Percentiles rank a stretch among this genome's conserved stretches.
Conservation (phyloP, 2,797 vertebrate genomes). For the Gallinago stenura region DNA sequence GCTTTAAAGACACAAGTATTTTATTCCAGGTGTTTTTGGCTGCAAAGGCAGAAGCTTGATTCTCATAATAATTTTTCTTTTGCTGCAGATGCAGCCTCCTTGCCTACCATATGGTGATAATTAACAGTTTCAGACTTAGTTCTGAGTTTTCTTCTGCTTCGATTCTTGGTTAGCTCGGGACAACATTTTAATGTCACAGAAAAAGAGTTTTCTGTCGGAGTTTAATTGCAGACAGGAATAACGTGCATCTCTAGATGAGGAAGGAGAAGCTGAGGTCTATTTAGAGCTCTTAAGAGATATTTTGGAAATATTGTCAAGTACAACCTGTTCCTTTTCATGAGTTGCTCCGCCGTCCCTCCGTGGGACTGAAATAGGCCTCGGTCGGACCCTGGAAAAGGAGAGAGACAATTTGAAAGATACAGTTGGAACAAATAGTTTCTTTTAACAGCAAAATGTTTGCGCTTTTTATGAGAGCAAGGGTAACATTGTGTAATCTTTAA, state of each 20-base stretch:
- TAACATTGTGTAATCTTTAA: conserved; percentile 47
- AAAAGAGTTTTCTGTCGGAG: conserved; percentile 22
- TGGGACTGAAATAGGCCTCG: background rate
- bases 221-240: conserved; percentile 40
- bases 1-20: conserved; percentile 8
- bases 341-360: conserved; percentile 3
- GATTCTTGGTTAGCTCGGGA: conserved; percentile 21
- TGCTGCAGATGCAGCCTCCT: conserved; percentile 19
- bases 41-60: conserved; percentile 9
- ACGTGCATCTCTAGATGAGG: background rate
- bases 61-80: background rate
- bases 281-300: background rate
- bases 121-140: conserved; percentile 55
- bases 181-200: conserved; percentile 50
- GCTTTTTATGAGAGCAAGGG: conserved; percentile 53
- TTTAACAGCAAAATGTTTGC: conserved; percentile 47
- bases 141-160: conserved; percentile 29
- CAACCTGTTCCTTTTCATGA: conserved; percentile 29
- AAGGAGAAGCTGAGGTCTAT: background rate
- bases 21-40: conserved; percentile 60
- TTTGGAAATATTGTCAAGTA: background rate
- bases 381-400: conserved; percentile 14
- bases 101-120: conserved; percentile 58
- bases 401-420: conserved; percentile 14
- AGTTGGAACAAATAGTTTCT: conserved; percentile 28